Evolutionary conservation across 2,113 vertebrate genomes (phyloP).

Genomic region (Dicaeum eximium): DNA sequence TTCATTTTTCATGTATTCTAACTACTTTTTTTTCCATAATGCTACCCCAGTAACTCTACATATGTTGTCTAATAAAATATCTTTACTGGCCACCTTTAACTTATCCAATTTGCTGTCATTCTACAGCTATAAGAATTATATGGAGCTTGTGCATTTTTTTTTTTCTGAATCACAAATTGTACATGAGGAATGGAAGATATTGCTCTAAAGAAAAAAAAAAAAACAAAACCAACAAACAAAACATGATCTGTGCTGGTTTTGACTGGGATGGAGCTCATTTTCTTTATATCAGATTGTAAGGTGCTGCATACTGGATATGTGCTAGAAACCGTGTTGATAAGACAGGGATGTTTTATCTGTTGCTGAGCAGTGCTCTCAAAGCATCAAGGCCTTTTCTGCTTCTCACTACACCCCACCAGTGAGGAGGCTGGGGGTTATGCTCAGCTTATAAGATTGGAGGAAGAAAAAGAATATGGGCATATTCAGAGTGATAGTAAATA

Average conservation of each 20-base stretch:
- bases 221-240: neutral
- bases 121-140: neutral
- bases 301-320: accelerated
- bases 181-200: neutral
- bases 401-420: neutral
- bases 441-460: neutral
- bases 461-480: neutral
- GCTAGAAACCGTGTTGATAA: neutral
- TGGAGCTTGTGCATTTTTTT: neutral
- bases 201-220: neutral
- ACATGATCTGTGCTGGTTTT: neutral
- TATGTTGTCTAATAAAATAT: neutral
- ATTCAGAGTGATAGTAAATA: neutral
- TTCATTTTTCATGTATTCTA: neutral
- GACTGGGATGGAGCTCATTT: neutral
- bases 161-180: neutral
- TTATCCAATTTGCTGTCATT: neutral
- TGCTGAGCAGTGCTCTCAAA: neutral
- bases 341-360: neutral
- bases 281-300: neutral
- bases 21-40: neutral
- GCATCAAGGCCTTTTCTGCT: neutral
- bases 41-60: neutral
- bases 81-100: neutral
- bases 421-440: neutral